These are phyloP conservation scores for Morpho achilles DNA, from an alignment of 2,888 invertebrate species.

Conservation along the genomic window DNA sequence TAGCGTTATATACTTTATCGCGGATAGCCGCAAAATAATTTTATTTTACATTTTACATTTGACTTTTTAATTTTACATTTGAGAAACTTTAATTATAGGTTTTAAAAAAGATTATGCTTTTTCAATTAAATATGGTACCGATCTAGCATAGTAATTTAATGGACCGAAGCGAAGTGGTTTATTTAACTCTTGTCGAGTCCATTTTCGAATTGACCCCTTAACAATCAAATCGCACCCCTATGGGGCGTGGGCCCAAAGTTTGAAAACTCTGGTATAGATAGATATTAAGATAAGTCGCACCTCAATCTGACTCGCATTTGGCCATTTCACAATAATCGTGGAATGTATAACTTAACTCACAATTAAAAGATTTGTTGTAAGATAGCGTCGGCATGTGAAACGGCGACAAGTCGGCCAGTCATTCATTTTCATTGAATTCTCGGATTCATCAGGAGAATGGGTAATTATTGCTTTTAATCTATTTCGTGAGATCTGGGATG, in stretches of 20 bases:
- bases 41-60: no score
- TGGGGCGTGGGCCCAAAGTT: no score
- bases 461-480: constrained; percentile 6
- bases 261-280: no score
- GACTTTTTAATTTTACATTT: no score
- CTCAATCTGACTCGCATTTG: constrained; percentile 4
- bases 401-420: constrained; percentile 9
- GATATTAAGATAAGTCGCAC: no score
- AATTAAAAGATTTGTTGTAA: constrained; percentile 23
- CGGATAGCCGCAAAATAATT: no score
- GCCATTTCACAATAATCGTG: constrained; percentile 4
- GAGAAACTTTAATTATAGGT: no score
- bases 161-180: neutral
- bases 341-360: constrained; percentile 18
- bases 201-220: neutral
- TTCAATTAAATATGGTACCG: no score
- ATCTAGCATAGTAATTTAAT: no score
- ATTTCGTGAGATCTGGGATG: constrained; percentile 4
- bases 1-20: no score
- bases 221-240: no score
- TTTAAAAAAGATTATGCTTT: no score
- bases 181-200: neutral
- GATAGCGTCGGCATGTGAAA: constrained; percentile 21
- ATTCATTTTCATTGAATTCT: constrained; percentile 22
- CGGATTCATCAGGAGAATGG: constrained; percentile 7